Percentiles rank a stretch among this genome's conserved stretches.
Evolutionary conservation across 2,888 invertebrate genomes (phyloP).

Genomic region (Catocala nupta): DNA sequence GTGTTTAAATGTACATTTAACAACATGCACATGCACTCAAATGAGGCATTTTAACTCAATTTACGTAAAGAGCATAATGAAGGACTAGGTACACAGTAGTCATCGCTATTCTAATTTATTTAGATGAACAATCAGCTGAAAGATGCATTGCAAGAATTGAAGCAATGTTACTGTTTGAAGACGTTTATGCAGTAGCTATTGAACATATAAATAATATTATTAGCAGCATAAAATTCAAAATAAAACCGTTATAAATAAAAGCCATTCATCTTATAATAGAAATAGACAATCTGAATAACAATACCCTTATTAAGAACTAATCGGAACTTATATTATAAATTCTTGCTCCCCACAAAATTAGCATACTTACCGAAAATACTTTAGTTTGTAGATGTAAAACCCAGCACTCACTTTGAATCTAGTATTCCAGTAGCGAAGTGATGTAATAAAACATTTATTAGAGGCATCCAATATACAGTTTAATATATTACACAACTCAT

Average conservation of each 20-base stretch:
- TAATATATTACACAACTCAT: background rate
- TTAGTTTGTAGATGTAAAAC: background rate
- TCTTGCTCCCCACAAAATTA: constrained; percentile 3
- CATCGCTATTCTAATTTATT: too few species aligned
- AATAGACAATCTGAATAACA: constrained; percentile 26
- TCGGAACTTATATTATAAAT: constrained; percentile 9
- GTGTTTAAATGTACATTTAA: too few species aligned
- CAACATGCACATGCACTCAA: too few species aligned
- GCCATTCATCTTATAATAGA: constrained; percentile 9
- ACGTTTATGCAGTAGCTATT: too few species aligned
- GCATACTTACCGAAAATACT: background rate
- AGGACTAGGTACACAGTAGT: too few species aligned
- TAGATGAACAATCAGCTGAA: too few species aligned
- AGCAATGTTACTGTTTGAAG: too few species aligned
- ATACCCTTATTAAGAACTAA: constrained; percentile 9
- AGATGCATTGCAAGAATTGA: too few species aligned
- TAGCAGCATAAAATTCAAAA: too few species aligned
- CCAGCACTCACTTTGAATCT: background rate
- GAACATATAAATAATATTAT: too few species aligned
- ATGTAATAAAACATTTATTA: background rate
- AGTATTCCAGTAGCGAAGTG: background rate
- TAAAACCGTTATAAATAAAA: background rate
- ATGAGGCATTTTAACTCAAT: too few species aligned
- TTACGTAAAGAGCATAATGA: too few species aligned
- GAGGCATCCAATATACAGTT: constrained; percentile 2